Conservation (phyloP, 2,113 vertebrate genomes). For the Garra rufa region DNA sequence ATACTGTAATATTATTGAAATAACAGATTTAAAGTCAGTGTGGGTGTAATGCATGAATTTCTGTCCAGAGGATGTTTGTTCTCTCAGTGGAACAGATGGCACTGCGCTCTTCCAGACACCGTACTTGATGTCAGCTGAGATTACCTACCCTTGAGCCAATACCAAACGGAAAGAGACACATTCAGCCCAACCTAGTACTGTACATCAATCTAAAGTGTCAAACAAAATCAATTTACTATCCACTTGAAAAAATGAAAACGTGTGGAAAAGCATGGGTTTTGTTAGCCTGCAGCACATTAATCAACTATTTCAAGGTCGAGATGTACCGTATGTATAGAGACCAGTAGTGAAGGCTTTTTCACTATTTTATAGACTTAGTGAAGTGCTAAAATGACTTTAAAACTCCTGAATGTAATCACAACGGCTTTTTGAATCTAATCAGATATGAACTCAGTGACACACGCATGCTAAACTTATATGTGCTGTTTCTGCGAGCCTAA, state of each 20-base stretch:
- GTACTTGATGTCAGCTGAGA: conserved; percentile 49
- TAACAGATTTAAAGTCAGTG: background rate
- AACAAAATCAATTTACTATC: conserved; percentile 4
- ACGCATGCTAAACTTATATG: background rate
- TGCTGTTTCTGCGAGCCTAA: conserved; percentile 39
- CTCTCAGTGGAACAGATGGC: conserved; percentile 57
- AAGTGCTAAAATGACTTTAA: background rate
- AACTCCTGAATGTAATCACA: background rate
- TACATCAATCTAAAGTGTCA: background rate
- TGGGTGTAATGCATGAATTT: background rate
- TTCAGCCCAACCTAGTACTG: conserved; percentile 7
- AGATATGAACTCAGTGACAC: conserved; percentile 29
- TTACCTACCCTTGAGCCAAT: conserved; percentile 45
- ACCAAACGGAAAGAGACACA: background rate
- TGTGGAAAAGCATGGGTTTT: background rate
- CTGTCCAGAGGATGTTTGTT: conserved; percentile 30
- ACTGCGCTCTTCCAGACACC: conserved; percentile 48
- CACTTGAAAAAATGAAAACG: background rate
- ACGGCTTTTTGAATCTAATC: background rate
- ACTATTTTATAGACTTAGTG: background rate
- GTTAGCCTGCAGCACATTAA: background rate
- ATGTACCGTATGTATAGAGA: background rate
- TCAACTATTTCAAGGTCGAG: conserved; percentile 6
- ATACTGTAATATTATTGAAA: background rate
- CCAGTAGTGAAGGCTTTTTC: background rate